Evolutionary conservation across 2,113 vertebrate genomes (phyloP).

Genomic region (Columba livia): DNA sequence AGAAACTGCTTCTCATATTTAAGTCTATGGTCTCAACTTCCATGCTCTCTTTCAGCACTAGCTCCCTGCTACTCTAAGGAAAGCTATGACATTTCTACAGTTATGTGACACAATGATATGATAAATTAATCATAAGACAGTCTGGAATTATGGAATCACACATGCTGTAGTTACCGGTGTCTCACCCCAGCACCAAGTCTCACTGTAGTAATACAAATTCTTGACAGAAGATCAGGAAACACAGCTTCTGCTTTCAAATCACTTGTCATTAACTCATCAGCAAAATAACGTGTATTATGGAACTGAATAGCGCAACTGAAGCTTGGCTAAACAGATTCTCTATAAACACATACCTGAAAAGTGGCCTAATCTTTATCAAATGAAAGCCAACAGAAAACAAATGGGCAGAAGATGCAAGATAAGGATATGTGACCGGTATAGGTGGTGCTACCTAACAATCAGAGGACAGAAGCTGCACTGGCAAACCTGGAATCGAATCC

Average conservation of each 20-base stretch:
- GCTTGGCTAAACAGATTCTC: neutral
- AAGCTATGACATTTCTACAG: neutral
- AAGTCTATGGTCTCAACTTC: neutral
- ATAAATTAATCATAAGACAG: neutral
- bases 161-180: neutral
- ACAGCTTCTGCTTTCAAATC: neutral
- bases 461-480: neutral
- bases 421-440: neutral
- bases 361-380: neutral
- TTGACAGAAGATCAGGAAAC: neutral
- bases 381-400: neutral
- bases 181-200: neutral
- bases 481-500: neutral
- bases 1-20: neutral
- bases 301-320: neutral
- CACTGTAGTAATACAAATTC: neutral
- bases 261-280: neutral
- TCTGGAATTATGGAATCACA: neutral
- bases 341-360: neutral
- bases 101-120: neutral
- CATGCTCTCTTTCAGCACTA: conserved; percentile 21
- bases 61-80: neutral
- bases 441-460: neutral
- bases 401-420: neutral
- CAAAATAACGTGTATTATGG: neutral